Conservation (phyloP, 2,888 invertebrate species). For the Drosophila greeni region DNA sequence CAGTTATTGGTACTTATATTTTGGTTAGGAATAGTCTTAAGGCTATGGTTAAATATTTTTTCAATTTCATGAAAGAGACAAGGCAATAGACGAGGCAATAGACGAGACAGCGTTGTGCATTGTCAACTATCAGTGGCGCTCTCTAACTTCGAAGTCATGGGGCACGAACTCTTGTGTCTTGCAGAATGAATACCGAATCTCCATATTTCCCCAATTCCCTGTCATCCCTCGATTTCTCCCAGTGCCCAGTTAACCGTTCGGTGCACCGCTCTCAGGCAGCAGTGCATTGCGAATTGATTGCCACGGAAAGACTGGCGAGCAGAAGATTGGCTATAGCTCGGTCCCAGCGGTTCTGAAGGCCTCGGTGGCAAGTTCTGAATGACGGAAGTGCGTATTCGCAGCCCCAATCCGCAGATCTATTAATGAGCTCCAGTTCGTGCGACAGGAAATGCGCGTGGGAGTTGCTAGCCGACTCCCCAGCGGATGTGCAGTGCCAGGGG, state of each 20-base stretch:
- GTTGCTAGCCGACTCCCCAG: slow-evolving; percentile 26
- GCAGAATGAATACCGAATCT: too few relatives aligned
- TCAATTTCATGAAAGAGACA: too few relatives aligned
- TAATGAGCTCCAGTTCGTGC: slow-evolving; percentile 43
- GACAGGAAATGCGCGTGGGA: slow-evolving; percentile 67
- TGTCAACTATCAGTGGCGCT: too few relatives aligned
- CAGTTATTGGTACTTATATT: too few relatives aligned
- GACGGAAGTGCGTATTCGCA: slow-evolving; percentile 63
- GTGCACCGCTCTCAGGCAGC: slow-evolving; percentile 47
- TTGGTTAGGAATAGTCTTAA: too few relatives aligned
- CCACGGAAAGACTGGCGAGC: slow-evolving; percentile 26
- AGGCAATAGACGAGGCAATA: too few relatives aligned
- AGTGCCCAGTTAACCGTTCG: slow-evolving; percentile 6
- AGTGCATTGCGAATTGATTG: slow-evolving; percentile 63
- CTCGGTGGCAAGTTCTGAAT: neutral
- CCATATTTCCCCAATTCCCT: neutral
- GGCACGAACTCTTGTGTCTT: too few relatives aligned
- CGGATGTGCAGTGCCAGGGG: slow-evolving; percentile 32
- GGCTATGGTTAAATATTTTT: too few relatives aligned
- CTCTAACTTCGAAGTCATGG: too few relatives aligned
- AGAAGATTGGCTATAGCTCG: slow-evolving; percentile 3
- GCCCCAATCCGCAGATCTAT: slow-evolving; percentile 66
- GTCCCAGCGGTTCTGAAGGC: neutral
- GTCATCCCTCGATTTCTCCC: neutral
- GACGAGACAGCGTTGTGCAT: too few relatives aligned